Conservation (phyloP, 2,888 invertebrate species). For the Tuberolachnus salignus region DNA sequence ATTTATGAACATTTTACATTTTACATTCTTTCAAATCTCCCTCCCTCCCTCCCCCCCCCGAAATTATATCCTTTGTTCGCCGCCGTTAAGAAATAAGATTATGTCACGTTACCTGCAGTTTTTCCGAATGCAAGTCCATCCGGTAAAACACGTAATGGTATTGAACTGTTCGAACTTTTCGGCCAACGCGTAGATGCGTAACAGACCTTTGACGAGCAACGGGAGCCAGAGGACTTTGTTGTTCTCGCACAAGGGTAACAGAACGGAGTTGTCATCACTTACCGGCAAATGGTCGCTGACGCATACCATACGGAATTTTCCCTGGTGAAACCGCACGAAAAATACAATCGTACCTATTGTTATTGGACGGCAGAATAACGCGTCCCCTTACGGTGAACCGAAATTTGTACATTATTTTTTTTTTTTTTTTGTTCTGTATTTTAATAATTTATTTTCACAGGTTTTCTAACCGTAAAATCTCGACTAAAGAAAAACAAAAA, state of each 20-base stretch:
- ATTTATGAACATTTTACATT: no score
- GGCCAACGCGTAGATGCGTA: constrained; percentile 25
- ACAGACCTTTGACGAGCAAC: constrained; percentile 39
- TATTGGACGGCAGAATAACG: no score
- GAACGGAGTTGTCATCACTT: background rate
- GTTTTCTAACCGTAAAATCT: no score
- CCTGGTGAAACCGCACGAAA: constrained; percentile 4
- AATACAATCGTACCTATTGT: background rate
- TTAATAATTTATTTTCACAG: no score
- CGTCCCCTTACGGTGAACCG: no score
- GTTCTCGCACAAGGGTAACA: constrained; percentile 43
- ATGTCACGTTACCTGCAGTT: constrained; percentile 22
- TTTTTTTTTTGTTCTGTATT: no score
- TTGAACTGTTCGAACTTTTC: constrained; percentile 26
- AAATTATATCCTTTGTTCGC: no score
- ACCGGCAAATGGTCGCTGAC: constrained; percentile 48
- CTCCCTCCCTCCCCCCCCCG: no score
- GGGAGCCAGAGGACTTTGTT: constrained; percentile 37
- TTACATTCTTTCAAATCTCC: no score
- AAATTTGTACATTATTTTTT: no score
- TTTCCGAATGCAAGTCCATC: constrained; percentile 39
- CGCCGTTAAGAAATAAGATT: no score
- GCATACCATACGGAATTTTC: constrained; percentile 48
- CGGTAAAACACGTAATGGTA: constrained; percentile 40
- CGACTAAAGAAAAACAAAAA: no score